These are phyloP conservation scores for Holacanthus passer DNA, from an alignment of 2,113 vertebrate genomes.

Conservation along the genomic window DNA sequence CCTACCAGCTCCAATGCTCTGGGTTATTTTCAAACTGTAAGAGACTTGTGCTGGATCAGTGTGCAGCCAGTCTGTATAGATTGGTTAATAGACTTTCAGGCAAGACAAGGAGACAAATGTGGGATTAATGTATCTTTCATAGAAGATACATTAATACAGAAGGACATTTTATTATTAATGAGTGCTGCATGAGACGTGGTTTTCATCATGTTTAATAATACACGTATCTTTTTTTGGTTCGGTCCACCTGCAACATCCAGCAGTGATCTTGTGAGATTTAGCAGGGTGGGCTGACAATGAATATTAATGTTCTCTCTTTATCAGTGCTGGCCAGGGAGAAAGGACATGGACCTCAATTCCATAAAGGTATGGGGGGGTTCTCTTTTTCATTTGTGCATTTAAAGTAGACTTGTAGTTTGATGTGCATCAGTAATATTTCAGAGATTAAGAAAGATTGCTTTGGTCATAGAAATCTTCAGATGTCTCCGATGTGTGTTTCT, in stretches of 20 bases:
- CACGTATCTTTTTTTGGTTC: slow-evolving; percentile 66
- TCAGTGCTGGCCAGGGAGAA: slow-evolving; percentile 87
- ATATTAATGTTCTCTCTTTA: slow-evolving; percentile 74
- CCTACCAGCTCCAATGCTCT: neutral
- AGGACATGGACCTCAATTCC: slow-evolving; percentile 81
- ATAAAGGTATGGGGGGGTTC: slow-evolving; percentile 89
- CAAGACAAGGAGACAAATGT: slow-evolving; percentile 67
- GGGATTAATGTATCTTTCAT: slow-evolving; percentile 77
- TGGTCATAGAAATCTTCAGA: slow-evolving; percentile 28
- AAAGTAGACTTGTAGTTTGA: slow-evolving; percentile 39
- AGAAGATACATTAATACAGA: slow-evolving; percentile 79
- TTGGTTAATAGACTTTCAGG: slow-evolving; percentile 61
- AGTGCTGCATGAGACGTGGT: slow-evolving; percentile 57
- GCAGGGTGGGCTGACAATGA: slow-evolving; percentile 40
- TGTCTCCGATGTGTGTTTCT: slow-evolving; percentile 16
- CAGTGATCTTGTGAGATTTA: slow-evolving; percentile 61
- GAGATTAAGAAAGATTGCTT: slow-evolving; percentile 3
- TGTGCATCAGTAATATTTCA: slow-evolving; percentile 31
- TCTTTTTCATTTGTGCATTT: slow-evolving; percentile 41
- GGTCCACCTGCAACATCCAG: slow-evolving; percentile 50
- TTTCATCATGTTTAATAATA: slow-evolving; percentile 83
- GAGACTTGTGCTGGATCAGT: slow-evolving; percentile 15
- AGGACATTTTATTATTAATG: slow-evolving; percentile 81
- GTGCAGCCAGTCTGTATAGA: slow-evolving; percentile 11
- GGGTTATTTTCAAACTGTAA: slow-evolving; percentile 15